Base-by-base conservation (phyloP, 2,888 invertebrate species). In the Cryptocephalus moraei region DNA sequence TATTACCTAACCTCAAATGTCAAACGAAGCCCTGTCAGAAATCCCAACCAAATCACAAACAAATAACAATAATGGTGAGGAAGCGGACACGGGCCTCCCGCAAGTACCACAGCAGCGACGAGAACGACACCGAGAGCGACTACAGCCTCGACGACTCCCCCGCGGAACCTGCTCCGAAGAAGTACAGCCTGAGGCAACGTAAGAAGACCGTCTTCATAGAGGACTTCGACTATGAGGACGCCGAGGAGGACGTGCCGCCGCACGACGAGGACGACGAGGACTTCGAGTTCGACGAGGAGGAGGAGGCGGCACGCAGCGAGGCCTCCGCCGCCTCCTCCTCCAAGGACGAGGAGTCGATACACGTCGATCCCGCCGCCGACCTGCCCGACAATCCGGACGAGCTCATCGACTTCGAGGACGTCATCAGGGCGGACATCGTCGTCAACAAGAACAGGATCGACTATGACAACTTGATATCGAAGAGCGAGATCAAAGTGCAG, bases 201-300 rank as follows among this genome's bases (percentile, higher is more conserved):
- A 62, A 60, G 41, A 51, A 53, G 39, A 50, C 56, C 38, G 49
- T 55, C 39, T 57, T 62, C 43, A 59, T 51, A 41, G 50, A 56
- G 42, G 59, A 75, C 61, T 76, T 75, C 53, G 75, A 76, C 50
- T 69, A 70, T 10, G 70, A 69, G 13, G 73, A 72, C 36, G 63
- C 68, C 32, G 66, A 70, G 47, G 68, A 66, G 39, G 49, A 49
- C 41, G 38, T 48, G 10, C 47, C 44, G 41, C 49, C 39, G 10
- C 45, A 50, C 22, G 45, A 50, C 32, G 54, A 57, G 1, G 61
- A 61, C 14, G 63, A 63, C 46, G 62, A 63, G 39, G 63, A 62
- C 47, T 63, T 59, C 45, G 52, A 61, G 32, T 56, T 60, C n/a
- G 55, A 58, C 43, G 53, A 50, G 12, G 60, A 61, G 38, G 22